These are phyloP conservation scores for Glyphotaelius pellucidus DNA, from an alignment of 2,888 invertebrate species.

Conservation along the genomic window DNA sequence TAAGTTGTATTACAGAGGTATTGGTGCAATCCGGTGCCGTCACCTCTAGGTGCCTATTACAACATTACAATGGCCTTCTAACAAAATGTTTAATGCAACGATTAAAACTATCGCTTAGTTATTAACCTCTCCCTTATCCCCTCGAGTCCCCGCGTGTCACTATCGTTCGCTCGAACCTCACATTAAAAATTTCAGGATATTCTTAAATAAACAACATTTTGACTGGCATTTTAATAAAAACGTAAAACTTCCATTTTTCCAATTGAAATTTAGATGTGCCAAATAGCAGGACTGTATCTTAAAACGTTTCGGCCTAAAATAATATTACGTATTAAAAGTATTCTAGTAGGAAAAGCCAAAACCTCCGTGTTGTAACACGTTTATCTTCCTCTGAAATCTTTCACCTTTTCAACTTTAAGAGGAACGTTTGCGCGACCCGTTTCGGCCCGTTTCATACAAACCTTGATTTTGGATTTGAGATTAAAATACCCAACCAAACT, in stretches of 20 bases:
- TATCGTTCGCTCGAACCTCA: no score
- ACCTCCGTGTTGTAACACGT: not conserved
- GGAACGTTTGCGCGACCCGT: no score
- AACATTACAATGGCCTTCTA: conserved; percentile 39
- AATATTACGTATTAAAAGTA: not conserved
- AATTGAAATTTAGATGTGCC: conserved; percentile 2
- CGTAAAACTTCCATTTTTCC: not conserved
- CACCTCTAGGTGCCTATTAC: conserved; percentile 40
- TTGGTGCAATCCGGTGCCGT: not conserved
- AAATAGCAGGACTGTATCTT: not conserved
- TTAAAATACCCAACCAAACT: no score
- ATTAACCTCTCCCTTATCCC: not conserved
- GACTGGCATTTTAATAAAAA: not conserved
- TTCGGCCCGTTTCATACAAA: no score
- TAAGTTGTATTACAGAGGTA: not conserved
- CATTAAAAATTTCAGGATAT: not conserved
- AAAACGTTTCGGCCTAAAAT: not conserved
- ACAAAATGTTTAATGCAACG: conserved; percentile 35
- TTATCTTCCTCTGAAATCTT: not conserved
- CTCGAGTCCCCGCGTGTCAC: not conserved
- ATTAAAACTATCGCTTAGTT: conserved; percentile 11
- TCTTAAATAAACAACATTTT: not conserved
- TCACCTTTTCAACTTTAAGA: not conserved
- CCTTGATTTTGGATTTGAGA: no score
- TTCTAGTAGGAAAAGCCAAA: not conserved